Percentiles rank a stretch among this genome's conserved stretches.
These are phyloP conservation scores for Nyctereutes procyonoides DNA, from an alignment of 2,113 vertebrate species.

Conservation along the genomic window DNA sequence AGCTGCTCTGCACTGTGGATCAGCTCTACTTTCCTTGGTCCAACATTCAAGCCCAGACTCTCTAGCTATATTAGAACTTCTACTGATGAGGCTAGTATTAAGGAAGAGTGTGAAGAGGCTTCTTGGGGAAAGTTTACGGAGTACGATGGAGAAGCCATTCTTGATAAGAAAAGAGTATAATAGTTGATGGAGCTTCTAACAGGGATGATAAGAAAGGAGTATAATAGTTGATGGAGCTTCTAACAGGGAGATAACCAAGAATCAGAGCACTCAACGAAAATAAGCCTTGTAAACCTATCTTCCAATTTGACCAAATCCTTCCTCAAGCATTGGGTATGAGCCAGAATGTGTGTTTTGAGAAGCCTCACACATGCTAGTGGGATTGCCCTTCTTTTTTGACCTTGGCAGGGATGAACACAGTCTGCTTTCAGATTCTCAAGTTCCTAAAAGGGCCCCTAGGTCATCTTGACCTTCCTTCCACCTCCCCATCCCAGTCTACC, in stretches of 20 bases:
- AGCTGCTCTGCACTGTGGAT: not conserved
- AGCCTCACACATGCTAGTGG: not conserved
- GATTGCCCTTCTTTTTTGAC: not conserved
- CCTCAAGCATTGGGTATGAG: not conserved
- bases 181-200: not conserved
- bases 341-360: not conserved
- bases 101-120: not conserved
- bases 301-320: not conserved
- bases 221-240: not conserved
- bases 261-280: not conserved
- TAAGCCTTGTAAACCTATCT: not conserved
- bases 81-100: not conserved
- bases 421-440: not conserved
- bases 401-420: not conserved
- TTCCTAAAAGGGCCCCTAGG: not conserved
- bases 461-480: not conserved
- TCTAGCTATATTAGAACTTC: not conserved
- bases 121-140: conserved; percentile 15
- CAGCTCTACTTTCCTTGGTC: not conserved
- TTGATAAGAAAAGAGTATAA: not conserved
- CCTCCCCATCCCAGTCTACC: not conserved
- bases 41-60: not conserved
- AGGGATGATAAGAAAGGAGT: conserved; percentile 33
- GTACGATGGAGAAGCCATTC: not conserved
- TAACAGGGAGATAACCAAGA: not conserved